phyloP scores from a whole-genome alignment of 2,113 vertebrate species.

The Ptychochromis oligacanthus region DNA sequence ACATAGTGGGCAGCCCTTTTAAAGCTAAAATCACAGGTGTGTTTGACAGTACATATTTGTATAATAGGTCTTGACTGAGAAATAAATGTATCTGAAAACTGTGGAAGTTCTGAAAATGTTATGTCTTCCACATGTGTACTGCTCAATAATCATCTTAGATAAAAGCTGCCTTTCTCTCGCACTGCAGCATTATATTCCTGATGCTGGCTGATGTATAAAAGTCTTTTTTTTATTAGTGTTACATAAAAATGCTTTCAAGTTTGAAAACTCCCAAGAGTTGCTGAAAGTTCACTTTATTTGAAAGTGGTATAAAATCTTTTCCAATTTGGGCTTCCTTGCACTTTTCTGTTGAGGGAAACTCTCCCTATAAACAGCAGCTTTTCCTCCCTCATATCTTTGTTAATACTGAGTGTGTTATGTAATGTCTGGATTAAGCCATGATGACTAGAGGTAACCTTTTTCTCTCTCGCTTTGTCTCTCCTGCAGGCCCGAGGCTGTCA shows the following conservation, averaged over 20 bases:
- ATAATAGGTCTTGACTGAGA: slow-evolving; percentile 50
- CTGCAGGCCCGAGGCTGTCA: slow-evolving; percentile 87
- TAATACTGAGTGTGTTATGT: slow-evolving; percentile 37
- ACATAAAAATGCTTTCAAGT: slow-evolving; percentile 16
- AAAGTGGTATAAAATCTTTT: slow-evolving; percentile 13
- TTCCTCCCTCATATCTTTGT: slow-evolving; percentile 14
- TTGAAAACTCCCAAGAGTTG: slow-evolving; percentile 5
- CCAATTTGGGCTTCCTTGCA: slow-evolving; percentile 5
- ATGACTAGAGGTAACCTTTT: slow-evolving; percentile 32
- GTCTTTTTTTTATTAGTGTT: neutral
- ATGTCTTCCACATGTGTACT: slow-evolving; percentile 25
- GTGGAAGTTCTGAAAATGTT: slow-evolving; percentile 44
- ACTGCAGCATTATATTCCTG: neutral
- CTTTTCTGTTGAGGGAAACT: neutral
- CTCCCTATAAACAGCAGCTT: slow-evolving; percentile 9
- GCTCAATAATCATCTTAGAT: slow-evolving; percentile 24
- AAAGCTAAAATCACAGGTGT: slow-evolving; percentile 97
- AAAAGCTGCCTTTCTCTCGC: slow-evolving; percentile 21
- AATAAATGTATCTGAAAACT: slow-evolving; percentile 50
- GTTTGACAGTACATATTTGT: slow-evolving; percentile 55
- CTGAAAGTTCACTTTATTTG: slow-evolving; percentile 25
- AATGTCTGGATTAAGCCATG: slow-evolving; percentile 23
- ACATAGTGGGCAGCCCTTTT: slow-evolving; percentile 97
- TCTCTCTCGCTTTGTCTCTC: neutral
- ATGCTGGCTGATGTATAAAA: neutral